A percentile compares a stretch with the other conserved stretches of the same genome.
Conservation (phyloP, 1,140 invertebrate species). For the Brachionus rubens region DNA sequence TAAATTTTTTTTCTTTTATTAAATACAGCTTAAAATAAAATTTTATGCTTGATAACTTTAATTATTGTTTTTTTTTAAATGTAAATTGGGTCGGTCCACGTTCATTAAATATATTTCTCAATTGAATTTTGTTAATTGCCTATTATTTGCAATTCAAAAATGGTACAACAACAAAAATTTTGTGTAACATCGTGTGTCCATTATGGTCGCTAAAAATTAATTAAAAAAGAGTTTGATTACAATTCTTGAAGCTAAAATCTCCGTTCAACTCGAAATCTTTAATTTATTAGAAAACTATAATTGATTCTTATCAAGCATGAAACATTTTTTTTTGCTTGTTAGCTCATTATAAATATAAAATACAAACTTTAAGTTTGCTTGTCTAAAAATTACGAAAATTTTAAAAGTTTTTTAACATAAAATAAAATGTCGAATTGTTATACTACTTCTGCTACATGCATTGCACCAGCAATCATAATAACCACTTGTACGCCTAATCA, state of each 20-base stretch:
- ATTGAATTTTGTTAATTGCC: too few species aligned
- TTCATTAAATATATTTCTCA: too few species aligned
- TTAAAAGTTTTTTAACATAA: neutral
- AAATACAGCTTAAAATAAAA: conserved; percentile 15
- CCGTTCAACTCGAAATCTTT: neutral
- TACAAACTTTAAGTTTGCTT: conserved; percentile 1
- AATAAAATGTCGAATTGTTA: neutral
- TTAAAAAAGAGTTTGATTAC: too few species aligned
- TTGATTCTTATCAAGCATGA: conserved; percentile 22
- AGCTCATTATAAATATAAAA: neutral
- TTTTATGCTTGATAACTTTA: conserved; percentile 7
- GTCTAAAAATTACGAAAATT: neutral
- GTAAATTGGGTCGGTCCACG: too few species aligned
- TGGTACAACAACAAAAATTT: too few species aligned
- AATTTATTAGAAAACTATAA: neutral
- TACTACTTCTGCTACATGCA: neutral
- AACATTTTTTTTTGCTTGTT: too few species aligned
- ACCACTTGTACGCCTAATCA: neutral
- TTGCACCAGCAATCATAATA: conserved; percentile 4
- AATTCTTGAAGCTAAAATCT: too few species aligned
- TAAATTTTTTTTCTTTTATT: neutral
- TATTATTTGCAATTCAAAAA: too few species aligned
- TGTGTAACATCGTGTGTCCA: too few species aligned
- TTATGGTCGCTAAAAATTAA: too few species aligned
- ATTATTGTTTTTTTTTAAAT: too few species aligned